Evolutionary conservation across 2,888 invertebrate species (phyloP).

Genomic region (Cephus pygmeus): DNA sequence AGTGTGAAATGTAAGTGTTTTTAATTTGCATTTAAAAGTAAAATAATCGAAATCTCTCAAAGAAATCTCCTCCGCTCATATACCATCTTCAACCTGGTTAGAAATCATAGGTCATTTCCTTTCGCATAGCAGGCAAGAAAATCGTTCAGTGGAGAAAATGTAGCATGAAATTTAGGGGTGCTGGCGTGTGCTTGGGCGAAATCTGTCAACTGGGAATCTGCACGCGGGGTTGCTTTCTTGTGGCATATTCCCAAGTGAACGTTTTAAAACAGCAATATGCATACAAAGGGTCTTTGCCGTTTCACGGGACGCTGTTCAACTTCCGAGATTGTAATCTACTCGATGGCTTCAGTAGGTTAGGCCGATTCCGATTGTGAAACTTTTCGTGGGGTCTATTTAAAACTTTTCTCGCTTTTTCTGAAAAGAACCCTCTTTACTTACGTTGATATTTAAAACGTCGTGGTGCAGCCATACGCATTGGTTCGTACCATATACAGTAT

Average conservation of each 20-base stretch:
- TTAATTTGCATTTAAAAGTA: no score
- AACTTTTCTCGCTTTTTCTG: not conserved
- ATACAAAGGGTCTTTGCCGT: slow-evolving; percentile 19
- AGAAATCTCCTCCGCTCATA: no score
- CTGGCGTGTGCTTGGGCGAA: slow-evolving; percentile 20
- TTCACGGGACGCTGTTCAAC: slow-evolving; percentile 10
- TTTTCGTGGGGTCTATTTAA: slow-evolving; percentile 14
- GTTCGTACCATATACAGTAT: no score
- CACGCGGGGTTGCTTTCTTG: no score
- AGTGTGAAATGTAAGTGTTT: no score
- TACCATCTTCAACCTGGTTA: not conserved
- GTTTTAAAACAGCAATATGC: slow-evolving; percentile 20
- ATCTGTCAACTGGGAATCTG: slow-evolving; percentile 21
- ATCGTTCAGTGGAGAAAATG: slow-evolving; percentile 47
- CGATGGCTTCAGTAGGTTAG: slow-evolving; percentile 29
- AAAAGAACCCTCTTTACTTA: no score
- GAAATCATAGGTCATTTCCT: slow-evolving; percentile 15
- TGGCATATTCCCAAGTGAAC: slow-evolving; percentile 13
- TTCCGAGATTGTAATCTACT: slow-evolving; percentile 33
- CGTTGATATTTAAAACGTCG: no score
- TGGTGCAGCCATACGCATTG: no score
- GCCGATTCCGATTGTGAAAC: slow-evolving; percentile 32
- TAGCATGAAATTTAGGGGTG: slow-evolving; percentile 45
- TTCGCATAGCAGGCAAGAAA: slow-evolving; percentile 21
- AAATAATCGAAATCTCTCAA: no score